Evolutionary conservation across 2,113 vertebrate species (phyloP), one percentile per base, ranked within the genome.

Genomic region (Scopus umbretta): DNA sequence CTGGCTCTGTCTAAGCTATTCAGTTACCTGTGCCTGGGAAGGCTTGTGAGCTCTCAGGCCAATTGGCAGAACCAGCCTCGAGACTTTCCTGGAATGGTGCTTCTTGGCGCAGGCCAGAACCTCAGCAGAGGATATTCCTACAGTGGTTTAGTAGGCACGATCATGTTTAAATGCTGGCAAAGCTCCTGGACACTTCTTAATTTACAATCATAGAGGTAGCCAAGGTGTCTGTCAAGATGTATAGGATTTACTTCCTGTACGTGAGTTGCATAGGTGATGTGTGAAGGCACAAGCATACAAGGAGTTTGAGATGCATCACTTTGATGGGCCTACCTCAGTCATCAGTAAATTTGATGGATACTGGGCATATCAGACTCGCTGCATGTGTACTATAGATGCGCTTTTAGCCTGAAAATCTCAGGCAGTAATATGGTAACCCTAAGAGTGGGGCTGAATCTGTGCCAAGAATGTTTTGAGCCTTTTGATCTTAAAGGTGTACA

Each of bases 221-320:
- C n/a, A 68, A 88, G 13, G 9, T 63, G n/a, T 43, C 42, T 1
- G 0, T 47, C 42, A n/a, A 42, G 56, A 49, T 30, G 7, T 7
- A 42, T 16, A 50, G 38, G n/a, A n/a, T 67, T 75, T 85, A 42
- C 59, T 90, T 82, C 38, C 42, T 22, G 32, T 32, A 32, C 0
- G 0, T 36, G 52, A 62, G 27, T 17, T 40, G 10, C 15, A 56
- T 4, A 8, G 42, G 27, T 53, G 43, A 45, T 0, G 0, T 29
- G 27, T 49, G 47, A 92, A 93, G 61, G 74, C 66, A 58, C 42
- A 79, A 71, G 20, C 23, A 5, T 14, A 40, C 4, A 20, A 45
- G 32, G 40, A 68, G 32, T 49, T 36, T 30, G 62, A 59, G 62
- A 40, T 38, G 25, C 3, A 7, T 25, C 34, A 23, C 40, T 56